phyloP scores from a whole-genome alignment of 2,888 invertebrate genomes.

The Suillia variegata region DNA sequence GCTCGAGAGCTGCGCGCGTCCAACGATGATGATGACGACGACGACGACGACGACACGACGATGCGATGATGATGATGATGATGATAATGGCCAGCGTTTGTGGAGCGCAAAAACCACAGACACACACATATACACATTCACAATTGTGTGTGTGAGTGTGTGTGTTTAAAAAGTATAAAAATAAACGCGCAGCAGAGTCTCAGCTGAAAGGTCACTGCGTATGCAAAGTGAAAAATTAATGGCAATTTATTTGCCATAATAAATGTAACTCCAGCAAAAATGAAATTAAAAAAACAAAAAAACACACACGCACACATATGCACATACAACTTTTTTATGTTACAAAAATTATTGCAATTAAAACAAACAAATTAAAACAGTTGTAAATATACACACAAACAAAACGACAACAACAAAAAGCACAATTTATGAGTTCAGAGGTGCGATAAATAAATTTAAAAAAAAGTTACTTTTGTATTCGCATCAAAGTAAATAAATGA shows the following conservation, averaged over 20 bases:
- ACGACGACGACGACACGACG: too few species aligned
- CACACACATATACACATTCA: slow-evolving; percentile 30
- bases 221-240: slow-evolving; percentile 54
- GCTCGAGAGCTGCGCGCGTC: background rate
- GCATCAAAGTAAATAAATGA: background rate
- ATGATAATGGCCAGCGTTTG: background rate
- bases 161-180: background rate
- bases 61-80: background rate
- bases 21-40: too few species aligned
- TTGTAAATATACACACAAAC: too few species aligned
- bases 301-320: slow-evolving; percentile 2
- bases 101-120: background rate
- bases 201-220: slow-evolving; percentile 20
- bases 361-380: slow-evolving; percentile 51
- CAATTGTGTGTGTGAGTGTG: slow-evolving; percentile 19
- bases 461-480: background rate
- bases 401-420: background rate
- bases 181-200: background rate
- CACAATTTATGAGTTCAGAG: background rate
- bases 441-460: background rate
- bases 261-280: slow-evolving; percentile 10
- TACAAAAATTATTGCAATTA: slow-evolving; percentile 50
- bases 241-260: slow-evolving; percentile 54
- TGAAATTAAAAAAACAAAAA: too few species aligned
- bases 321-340: slow-evolving; percentile 13